A percentile compares a stretch with the other conserved stretches of the same genome.
These are phyloP conservation scores for Phenganax marumi DNA, from an alignment of 92 coral and sea anemone genomes.

Conservation along the genomic window DNA sequence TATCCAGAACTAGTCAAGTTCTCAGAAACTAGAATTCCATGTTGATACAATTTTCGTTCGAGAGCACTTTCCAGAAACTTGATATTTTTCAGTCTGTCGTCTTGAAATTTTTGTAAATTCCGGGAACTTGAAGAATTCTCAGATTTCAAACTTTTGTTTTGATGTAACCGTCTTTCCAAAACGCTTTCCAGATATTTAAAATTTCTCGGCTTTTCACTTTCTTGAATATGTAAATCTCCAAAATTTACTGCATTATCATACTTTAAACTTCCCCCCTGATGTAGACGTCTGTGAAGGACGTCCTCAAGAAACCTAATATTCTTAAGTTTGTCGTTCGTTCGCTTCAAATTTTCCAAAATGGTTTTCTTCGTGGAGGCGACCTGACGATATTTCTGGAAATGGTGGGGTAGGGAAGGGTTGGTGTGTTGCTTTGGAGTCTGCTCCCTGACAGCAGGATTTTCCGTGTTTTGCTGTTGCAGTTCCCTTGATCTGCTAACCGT, in stretches of 20 bases:
- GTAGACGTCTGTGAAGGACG: background rate
- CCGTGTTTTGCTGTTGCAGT: background rate
- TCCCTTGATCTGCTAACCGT: background rate
- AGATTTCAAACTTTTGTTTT: background rate
- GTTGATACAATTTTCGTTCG: background rate
- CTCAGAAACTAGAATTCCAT: background rate
- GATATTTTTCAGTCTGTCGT: background rate
- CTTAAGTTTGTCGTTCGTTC: constrained; percentile 4
- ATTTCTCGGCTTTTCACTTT: background rate
- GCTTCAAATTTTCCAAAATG: background rate
- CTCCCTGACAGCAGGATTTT: constrained; percentile 22
- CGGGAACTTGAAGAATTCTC: background rate
- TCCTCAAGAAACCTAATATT: constrained; percentile 3
- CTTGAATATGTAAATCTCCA: background rate
- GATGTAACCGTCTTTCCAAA: background rate
- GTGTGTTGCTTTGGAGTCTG: background rate
- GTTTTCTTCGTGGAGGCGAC: background rate
- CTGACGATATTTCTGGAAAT: background rate
- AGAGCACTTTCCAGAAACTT: background rate
- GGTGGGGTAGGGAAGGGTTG: background rate
- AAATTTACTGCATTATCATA: constrained; percentile 1
- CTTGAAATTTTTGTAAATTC: background rate
- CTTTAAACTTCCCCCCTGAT: background rate
- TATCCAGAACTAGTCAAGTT: too few species aligned
- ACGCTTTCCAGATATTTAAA: background rate